Base-by-base conservation (phyloP, 2,797 vertebrate genomes). In the Melanotaenia nigrans region DNA sequence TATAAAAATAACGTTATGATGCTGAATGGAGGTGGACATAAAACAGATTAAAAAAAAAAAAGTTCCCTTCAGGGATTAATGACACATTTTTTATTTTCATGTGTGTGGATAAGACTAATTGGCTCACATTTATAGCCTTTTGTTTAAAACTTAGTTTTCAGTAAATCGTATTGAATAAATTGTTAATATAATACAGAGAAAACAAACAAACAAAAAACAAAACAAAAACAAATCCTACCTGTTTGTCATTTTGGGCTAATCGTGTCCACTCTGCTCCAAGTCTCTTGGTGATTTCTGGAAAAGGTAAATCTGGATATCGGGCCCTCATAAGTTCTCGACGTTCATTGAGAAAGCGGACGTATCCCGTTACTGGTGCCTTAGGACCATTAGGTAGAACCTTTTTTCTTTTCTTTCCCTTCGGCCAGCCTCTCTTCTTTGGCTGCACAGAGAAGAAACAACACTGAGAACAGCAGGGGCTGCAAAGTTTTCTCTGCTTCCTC, bases 371-470 rank as follows among this genome's bases (percentile, higher is more conserved):
- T 0, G 98, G 98, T 1, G 98, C 97, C 83, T 99, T 99, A 20
- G 97, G 97, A n/a, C 97, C 97, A 0, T 99, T 99, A 4, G 97
- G 98, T 5, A 99, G 92, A 24, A 99, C 96, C 94, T 99, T 99
- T 95, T 99, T 99, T 73, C 97, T 95, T 90, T 99, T 99, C 93
- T 99, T 99, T 56, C 98, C 97, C 80, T 99, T 99, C 0, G 97
- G 97, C 98, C 98, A 99, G 33, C 98, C 97, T 57, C 98, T 95
- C 85, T 99, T 99, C 93, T 98, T 99, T 0, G 97, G 97, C 96
- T 98, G 90, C 20, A 81, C 53, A 61, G 62, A 76, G 22, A 67
- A 45, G 1, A 70, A 82, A 61, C 9, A 79, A 65, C 38, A 62
- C 51, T 57, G n/a, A 60, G 22, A 61, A 75, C 49, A 59, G 14